Percentiles rank a stretch among this genome's conserved stretches.
Conservation (phyloP, 2,888 invertebrate species). For the Mythimna impura region DNA sequence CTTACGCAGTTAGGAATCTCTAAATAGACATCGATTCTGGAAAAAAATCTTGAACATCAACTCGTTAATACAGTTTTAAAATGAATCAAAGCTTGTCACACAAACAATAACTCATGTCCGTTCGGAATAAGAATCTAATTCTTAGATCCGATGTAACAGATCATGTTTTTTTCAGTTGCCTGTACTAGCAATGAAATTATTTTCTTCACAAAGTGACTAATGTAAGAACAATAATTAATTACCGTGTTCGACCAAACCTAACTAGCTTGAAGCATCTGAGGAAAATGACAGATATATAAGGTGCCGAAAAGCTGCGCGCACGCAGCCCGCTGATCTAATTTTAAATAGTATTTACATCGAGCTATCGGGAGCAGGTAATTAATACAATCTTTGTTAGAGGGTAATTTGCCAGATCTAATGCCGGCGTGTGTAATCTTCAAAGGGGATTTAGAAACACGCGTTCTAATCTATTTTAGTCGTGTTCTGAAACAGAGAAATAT, state of each 20-base stretch:
- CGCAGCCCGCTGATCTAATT: conserved; percentile 86
- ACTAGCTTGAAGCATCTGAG: conserved; percentile 73
- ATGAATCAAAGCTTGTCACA: conserved; percentile 65
- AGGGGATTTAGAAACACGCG: conserved; percentile 90
- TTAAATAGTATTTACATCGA: conserved; percentile 88
- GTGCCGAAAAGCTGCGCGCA: conserved; percentile 79
- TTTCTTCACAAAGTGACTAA: conserved; percentile 50
- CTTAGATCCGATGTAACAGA: conserved; percentile 32
- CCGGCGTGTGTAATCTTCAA: conserved; percentile 90
- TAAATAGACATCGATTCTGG: conserved; percentile 62
- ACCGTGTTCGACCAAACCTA: conserved; percentile 52
- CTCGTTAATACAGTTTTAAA: conserved; percentile 54
- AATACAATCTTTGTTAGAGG: conserved; percentile 91
- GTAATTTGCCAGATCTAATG: conserved; percentile 91
- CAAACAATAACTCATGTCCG: conserved; percentile 59
- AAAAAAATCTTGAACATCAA: conserved; percentile 47
- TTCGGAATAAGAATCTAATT: conserved; percentile 48
- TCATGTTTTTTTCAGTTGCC: conserved; percentile 42
- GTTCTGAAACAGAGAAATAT: conserved; percentile 90
- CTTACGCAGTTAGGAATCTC: conserved; percentile 63
- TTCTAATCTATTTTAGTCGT: conserved; percentile 89
- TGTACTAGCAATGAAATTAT: conserved; percentile 39
- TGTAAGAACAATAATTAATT: conserved; percentile 56
- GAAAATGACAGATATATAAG: conserved; percentile 86
- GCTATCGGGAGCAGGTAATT: conserved; percentile 90